Base-by-base conservation (phyloP, 2,113 vertebrate genomes). In the Megaceryle maxima region DNA sequence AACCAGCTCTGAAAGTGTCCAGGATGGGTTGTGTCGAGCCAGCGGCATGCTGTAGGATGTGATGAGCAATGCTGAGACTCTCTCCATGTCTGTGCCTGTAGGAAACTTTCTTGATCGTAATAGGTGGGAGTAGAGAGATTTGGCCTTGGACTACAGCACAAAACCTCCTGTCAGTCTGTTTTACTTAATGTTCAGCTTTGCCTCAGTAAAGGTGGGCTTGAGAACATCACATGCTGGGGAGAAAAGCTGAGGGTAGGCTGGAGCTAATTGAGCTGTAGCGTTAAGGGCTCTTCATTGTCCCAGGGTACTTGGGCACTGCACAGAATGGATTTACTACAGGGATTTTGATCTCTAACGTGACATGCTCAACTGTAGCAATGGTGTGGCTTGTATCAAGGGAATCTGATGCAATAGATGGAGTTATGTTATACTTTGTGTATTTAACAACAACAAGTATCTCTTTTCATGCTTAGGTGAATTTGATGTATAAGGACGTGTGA, bases 401-500 rank as follows among this genome's bases (percentile, higher is more conserved):
- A 83, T 56, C 39, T 26, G 57, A 81, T 93, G 69, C 78, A 92
- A 25, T 19, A 76, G 60, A 92, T 95, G n/a, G 79, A 86, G 66
- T 85, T 84, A 94, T 95, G 94, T 96, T 94, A 90, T 70, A 22
- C 77, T 78, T 68, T 33, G 8, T 91, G 62, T 88, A 64, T 89
- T 93, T 92, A 53, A 82, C 92, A 94, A 92, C 69, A 46, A 80
- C 62, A 72, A 24, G 55, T 83, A 21, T 89, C 80, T 13, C 10
- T 73, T 94, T 95, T 93, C 70, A 74, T 83, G 83, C 88, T 91
- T 91, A 82, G 55, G 57, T 96, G 83, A 89, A 87, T 82, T 43
- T 94, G 87, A 77, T 37, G 25, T 67, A 39, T 69, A 37, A 6
- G 11, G 77, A 73, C 69, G 21, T 26, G 43, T 28, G 77, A 92